phyloP scores from a whole-genome alignment of 2,113 vertebrate genomes.

The Xiphophorus couchianus region DNA sequence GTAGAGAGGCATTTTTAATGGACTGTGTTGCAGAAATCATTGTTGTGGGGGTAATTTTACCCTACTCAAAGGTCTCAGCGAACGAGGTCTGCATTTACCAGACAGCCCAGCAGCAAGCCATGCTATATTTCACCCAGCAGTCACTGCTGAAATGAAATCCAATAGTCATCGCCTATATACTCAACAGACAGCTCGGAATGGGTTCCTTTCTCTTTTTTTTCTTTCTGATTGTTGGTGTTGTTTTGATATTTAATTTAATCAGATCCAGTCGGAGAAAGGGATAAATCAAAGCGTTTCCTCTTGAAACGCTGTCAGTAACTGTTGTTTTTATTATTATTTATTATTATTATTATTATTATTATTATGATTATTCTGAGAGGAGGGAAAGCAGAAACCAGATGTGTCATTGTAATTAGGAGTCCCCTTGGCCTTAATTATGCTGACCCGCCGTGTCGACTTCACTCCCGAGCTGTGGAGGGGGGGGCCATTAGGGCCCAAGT shows the following conservation, averaged over 20 bases:
- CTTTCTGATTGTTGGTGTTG: conserved; percentile 9
- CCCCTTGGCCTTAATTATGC: conserved; percentile 97
- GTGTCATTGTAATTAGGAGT: conserved; percentile 97
- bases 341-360: neutral
- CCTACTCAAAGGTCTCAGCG: conserved; percentile 76
- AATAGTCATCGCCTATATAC: conserved; percentile 71
- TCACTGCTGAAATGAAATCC: conserved; percentile 77
- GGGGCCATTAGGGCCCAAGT: conserved; percentile 95
- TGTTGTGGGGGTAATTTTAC: conserved; percentile 81
- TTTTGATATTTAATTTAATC: conserved; percentile 70
- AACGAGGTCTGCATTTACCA: conserved; percentile 78
- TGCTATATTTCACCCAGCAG: conserved; percentile 80
- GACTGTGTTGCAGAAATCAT: conserved; percentile 90
- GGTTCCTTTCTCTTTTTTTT: conserved; percentile 33
- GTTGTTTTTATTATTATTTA: conserved; percentile 65
- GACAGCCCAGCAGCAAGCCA: conserved; percentile 76
- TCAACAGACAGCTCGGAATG: conserved; percentile 71
- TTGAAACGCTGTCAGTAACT: conserved; percentile 70
- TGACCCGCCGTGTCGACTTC: conserved; percentile 88
- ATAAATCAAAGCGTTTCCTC: conserved; percentile 69
- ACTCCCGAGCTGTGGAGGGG: conserved; percentile 85
- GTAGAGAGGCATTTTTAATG: conserved; percentile 95
- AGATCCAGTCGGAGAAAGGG: conserved; percentile 26
- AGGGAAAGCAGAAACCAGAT: conserved; percentile 91
- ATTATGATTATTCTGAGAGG: conserved; percentile 42